Evolutionary conservation across 1,140 invertebrate genomes (phyloP), one percentile per base, ranked within the genome.

Genomic region (Formica selysi): DNA sequence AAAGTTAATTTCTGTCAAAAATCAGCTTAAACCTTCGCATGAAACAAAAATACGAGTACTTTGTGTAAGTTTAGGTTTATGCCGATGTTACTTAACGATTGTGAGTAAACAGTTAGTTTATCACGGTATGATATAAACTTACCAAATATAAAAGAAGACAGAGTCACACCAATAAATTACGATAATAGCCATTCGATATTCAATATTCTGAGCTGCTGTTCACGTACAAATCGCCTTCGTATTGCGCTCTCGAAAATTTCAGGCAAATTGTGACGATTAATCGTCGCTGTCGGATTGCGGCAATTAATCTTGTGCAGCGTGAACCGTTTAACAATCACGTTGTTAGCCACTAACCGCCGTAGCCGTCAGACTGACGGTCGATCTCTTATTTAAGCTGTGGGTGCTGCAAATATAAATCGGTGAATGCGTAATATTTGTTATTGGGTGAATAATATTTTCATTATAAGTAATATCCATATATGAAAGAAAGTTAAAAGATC

Each of bases 231-330:
- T 44, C 54, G 36, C 51, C 54, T 81, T 38, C 32, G 22, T 54
- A 16, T 22, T 68, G 13, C 13, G 10, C 48, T 81, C 26, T 59
- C 79, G 79, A 81, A 81, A 81, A 81, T 81, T 81, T 81, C 67
- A 59, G 38, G 79, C 26, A 83, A 83, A 83, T 74, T 74, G 79
- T 73, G 70, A 83, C 79, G 54, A 83, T 83, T 83, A 83, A 83
- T 83, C 79, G 79, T 29, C 38, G 54, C 54, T 32, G 54, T 38
- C 68, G 57, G 79, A 81, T 73, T 44, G 67, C 67, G 26, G 79
- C 67, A 81, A 81, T 81, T 81, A 81, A 83, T 83, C 79, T 74
- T 74, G 57, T 29, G 79, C 51, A 81, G 57, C 54, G 68, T 74
- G 68, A 83, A 41, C 38, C 79, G 38, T 62, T 83, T 74, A 74